Evolutionary conservation across 2,888 invertebrate species (phyloP), one percentile per base, ranked within the genome.

Genomic region (Junonia oenone): DNA sequence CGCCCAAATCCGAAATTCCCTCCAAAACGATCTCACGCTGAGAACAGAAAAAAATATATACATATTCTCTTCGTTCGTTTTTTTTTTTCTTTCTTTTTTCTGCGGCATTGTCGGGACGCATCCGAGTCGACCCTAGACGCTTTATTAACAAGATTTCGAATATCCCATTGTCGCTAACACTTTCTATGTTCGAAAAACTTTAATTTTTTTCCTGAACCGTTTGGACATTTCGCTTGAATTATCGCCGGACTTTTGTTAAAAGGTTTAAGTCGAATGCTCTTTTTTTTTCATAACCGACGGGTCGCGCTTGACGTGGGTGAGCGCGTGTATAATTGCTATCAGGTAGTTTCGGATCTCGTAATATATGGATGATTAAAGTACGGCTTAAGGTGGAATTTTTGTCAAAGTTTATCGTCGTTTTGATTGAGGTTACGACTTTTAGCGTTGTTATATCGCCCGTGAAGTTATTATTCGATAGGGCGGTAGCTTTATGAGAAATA

Each of bases 201-300:
- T 70, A 71, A 78, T 73, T 76, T 75, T 78, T 86, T 85, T 77
- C 26, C 43, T 5, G 6, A 71, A 67, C 75, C 78, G 79, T 87
- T 88, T 87, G 88, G 90, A 88, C 89, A 88, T 89, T 89, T 90
- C 82, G 90, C 88, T 87, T 90, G 89, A 89, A 82, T 87, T 90
- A 90, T 89, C 80, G 82, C 84, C 81, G 82, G 83, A 81, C 82
- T 83, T 85, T 84, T 83, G 88, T 87, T 88, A 85, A 84, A 86
- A 84, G 83, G 83, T 82, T 83, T 83, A 81, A 83, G 76, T 69
- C 67, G 76, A 75, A 76, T 80, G 78, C 74, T 79, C 78, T 75
- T 78, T 82, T 80, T 82, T 78, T 84, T 80, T 73, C 74, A 74
- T 77, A 81, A 81, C 78, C 75, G 83, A 77, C 78, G 79, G 80